Evolutionary conservation across 2,113 vertebrate genomes (phyloP).

Genomic region (Muscicapa adusta): DNA sequence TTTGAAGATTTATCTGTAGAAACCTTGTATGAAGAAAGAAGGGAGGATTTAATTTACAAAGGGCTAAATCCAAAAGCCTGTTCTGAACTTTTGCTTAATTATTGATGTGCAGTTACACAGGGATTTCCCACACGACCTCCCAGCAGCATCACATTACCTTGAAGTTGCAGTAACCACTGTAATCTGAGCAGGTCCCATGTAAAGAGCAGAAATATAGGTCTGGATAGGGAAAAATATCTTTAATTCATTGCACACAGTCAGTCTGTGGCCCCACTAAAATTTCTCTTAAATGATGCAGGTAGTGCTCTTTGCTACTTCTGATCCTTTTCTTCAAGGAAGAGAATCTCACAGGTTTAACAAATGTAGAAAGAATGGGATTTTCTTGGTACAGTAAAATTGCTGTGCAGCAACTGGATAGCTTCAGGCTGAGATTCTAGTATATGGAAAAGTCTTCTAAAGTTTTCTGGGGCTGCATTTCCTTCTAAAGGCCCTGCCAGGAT

Average conservation of each 20-base stretch:
- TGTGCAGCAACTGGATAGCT: not conserved
- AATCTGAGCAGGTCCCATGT: not conserved
- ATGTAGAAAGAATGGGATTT: not conserved
- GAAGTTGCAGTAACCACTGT: not conserved
- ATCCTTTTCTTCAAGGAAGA: not conserved
- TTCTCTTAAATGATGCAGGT: not conserved
- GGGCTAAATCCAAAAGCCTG: not conserved
- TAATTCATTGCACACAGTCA: not conserved
- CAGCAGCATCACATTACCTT: not conserved
- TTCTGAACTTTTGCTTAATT: slow-evolving; percentile 20
- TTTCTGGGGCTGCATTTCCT: not conserved
- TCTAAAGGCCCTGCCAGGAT: not conserved
- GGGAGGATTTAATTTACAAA: not conserved
- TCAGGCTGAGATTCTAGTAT: not conserved
- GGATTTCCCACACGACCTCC: not conserved
- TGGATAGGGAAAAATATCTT: not conserved
- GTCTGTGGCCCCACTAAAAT: not conserved
- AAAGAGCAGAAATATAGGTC: not conserved
- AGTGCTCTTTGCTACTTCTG: not conserved
- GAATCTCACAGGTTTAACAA: not conserved
- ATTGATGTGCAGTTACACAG: slow-evolving; percentile 25
- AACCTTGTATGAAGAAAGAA: not conserved
- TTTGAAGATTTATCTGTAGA: slow-evolving; percentile 1
- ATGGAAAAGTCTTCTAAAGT: not conserved
- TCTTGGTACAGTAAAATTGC: not conserved